Base-by-base conservation (phyloP, 1,140 invertebrate species). In the Cyphomyrmex costatus region DNA sequence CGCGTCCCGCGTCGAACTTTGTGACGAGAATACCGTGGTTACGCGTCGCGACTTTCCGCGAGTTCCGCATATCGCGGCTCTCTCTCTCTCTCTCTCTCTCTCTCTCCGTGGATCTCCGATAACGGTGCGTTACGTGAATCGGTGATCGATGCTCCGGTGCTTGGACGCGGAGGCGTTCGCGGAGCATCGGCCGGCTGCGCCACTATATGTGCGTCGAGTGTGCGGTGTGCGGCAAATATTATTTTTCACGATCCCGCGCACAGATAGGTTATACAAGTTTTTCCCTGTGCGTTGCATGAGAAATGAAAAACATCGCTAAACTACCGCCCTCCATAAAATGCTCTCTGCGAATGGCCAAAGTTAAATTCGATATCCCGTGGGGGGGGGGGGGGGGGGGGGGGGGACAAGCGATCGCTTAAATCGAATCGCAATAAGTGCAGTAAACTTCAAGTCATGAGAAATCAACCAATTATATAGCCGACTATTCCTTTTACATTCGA, bases 261-360 rank as follows among this genome's bases (percentile, higher is more conserved):
- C 60, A 78, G 60, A 85, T 85, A 78, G 60, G 58, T 78, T 85
- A 53, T 58, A 73, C 60, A 60, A 65, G 73, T 85, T 85, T 85
- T 78, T 24, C 24, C 27, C 10, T 21, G 7, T 61, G 33, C 21
- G 14, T 19, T 10, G 53, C 53, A 49, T 24, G 79, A 61, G 42
- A 49, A 83, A 61, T 74, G 68, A 71, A 46, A 60, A 83, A 61
- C 6, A 70, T 74, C 79, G 73, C 74, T 74, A 74, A 73, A 83
- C 24, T 19, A n/a, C 3, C 68, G 27, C 70, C 58, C 19, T 33
- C 33, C 56, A 42, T 8, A 42, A 42, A 42, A 12, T 42, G 36
- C 42, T 16, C 14, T 36, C 19, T 24, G 79, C 36, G 27, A 49
- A 46, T 46, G 19, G 24, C 0, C n/a, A 6, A 30, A 46, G n/a